Evolutionary conservation across 2,797 vertebrate genomes (phyloP).

Genomic region (Pogonophryne albipinna): DNA sequence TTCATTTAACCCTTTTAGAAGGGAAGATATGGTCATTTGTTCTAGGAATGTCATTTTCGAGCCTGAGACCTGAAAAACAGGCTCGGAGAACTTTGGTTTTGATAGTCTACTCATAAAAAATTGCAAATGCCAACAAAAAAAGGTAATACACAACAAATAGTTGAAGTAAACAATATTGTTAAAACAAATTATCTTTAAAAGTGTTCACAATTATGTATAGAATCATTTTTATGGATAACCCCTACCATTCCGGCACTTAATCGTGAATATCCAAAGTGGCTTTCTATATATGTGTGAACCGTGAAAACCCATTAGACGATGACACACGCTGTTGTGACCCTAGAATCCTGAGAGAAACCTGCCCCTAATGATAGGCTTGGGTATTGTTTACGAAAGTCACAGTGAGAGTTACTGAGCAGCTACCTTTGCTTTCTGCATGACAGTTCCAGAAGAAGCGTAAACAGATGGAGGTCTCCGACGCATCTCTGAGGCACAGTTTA

Average conservation of each 20-base stretch:
- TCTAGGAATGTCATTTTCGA: no score
- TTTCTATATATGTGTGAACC: constrained; percentile 2
- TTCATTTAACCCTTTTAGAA: no score
- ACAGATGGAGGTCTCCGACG: constrained; percentile 90
- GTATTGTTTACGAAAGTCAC: not conserved
- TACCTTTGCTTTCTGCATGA: constrained; percentile 96
- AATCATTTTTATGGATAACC: not conserved
- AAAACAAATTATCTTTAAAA: not conserved
- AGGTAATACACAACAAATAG: no score
- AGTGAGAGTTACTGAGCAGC: not conserved
- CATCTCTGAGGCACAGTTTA: constrained; percentile 91
- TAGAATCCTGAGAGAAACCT: not conserved
- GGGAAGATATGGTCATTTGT: no score
- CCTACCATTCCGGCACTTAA: not conserved
- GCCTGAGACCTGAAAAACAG: no score
- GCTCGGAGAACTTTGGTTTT: not conserved
- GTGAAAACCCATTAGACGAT: constrained; percentile 29
- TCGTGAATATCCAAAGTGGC: not conserved
- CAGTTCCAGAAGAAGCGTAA: constrained; percentile 87
- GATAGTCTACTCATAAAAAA: not conserved
- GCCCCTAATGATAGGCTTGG: not conserved
- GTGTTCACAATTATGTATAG: not conserved
- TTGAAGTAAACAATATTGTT: no score
- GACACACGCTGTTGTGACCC: constrained; percentile 21
- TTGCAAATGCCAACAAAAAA: not conserved